Evolutionary conservation across 2,888 invertebrate species (phyloP).

Genomic region (Maniola hyperantus): DNA sequence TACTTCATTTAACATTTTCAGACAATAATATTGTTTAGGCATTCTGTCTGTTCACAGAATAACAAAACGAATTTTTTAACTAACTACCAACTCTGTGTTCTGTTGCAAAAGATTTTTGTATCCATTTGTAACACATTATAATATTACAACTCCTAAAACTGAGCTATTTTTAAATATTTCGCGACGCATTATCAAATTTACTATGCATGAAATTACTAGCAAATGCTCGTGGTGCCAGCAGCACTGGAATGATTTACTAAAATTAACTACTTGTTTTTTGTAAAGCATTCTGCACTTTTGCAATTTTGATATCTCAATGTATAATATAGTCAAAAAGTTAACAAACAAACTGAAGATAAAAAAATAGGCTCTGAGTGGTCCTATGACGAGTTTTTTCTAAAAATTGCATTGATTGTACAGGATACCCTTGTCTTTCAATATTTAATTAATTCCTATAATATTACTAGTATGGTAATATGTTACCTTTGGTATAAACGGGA

Average conservation of each 20-base stretch:
- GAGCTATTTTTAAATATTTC: background rate
- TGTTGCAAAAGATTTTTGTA: background rate
- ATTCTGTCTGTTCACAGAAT: background rate
- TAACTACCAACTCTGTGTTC: background rate
- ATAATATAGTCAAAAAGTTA: no score
- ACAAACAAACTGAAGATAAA: no score
- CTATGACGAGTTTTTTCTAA: no score
- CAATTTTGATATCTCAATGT: no score
- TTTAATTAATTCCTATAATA: background rate
- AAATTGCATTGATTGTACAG: background rate
- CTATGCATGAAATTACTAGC: background rate
- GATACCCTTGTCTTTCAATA: background rate
- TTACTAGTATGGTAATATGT: background rate
- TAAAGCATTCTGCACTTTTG: no score
- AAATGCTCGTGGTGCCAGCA: background rate
- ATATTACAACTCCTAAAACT: background rate
- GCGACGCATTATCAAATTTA: background rate
- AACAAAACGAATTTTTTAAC: background rate
- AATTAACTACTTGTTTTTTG: no score
- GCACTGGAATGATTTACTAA: no score
- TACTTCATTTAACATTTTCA: conserved; percentile 3
- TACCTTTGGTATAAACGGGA: conserved; percentile 89
- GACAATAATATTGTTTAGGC: background rate
- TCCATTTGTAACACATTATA: background rate
- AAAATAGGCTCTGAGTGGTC: no score